Base-by-base conservation (phyloP, 2,888 invertebrate genomes). In the Penaeus monodon region DNA sequence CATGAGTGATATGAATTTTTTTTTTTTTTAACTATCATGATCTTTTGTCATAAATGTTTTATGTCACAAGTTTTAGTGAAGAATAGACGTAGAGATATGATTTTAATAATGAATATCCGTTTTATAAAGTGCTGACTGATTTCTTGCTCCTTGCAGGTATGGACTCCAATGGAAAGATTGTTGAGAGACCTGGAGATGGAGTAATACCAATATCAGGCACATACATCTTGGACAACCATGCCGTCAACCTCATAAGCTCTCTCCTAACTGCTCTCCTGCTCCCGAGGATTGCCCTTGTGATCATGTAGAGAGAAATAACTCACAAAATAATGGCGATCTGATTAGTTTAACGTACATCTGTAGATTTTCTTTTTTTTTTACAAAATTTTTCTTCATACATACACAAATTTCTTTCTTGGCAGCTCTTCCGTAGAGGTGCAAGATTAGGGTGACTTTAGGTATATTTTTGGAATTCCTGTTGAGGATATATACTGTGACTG, bases 171-270 rank as follows among this genome's bases (percentile, higher is more conserved):
- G 96, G 96, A 12, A 94, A 93, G 91, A 94, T 97, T 83, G 96
- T 96, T 0, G 95, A 96, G 90, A 93, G 93, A 81, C 95, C 96
- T 3, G 96, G 95, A 80, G 93, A 94, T 88, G 94, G 94, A 44
- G 94, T 97, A 0, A 94, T 94, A 89, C 95, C 96, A 92, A 95
- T 98, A 89, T 94, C 95, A 91, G 98, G 97, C 10, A 92, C 93
- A 85, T 94, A 95, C 90, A 93, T 97, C 81, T 92, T 98, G 74
- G 97, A 97, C 92, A 98, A 98, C 92, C 96, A 97, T 92, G 95
- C 96, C 91, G 96, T 98, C 0, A 98, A 98, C 93, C 94, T 98
- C 74, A 93, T 97, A 88, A 95, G 97, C 0, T 96, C 95, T 88
- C 94, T 97, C 82, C 92, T 96, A 17, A 96, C 95, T 91, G 96